These are phyloP conservation scores for Narcine bancroftii DNA, from an alignment of 2,113 vertebrate species.

Conservation along the genomic window DNA sequence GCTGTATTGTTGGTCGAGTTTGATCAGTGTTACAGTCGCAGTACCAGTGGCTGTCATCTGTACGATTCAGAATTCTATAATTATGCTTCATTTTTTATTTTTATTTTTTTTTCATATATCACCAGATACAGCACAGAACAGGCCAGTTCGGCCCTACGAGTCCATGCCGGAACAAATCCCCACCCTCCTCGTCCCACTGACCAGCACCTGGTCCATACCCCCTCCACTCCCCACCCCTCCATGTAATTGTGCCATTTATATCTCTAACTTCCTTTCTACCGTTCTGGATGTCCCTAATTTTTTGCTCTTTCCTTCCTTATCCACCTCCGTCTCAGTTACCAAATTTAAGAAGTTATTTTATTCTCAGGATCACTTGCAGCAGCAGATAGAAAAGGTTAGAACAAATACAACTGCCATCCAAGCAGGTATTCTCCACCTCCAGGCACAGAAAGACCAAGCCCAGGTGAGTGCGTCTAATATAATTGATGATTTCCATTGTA, in stretches of 20 bases:
- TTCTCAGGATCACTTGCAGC: conserved; percentile 11
- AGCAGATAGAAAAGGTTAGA: conserved; percentile 1
- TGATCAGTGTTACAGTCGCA: background rate
- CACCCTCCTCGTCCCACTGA: too few species aligned
- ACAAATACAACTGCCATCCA: background rate
- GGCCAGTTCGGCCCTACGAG: too few species aligned
- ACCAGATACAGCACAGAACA: too few species aligned
- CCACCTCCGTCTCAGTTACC: background rate
- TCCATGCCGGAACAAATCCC: too few species aligned
- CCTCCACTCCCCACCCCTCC: background rate
- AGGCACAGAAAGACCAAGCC: background rate
- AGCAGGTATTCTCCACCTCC: background rate
- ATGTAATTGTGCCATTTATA: background rate
- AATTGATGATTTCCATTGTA: background rate
- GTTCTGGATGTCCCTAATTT: too few species aligned
- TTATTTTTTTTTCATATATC: too few species aligned
- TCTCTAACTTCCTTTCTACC: background rate
- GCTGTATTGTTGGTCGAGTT: background rate
- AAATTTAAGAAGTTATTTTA: background rate
- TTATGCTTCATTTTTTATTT: too few species aligned
- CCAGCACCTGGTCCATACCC: too few species aligned
- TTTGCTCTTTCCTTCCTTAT: background rate
- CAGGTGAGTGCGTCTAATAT: background rate
- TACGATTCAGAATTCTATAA: background rate
- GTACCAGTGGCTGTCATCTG: background rate